Evolutionary conservation across 2,797 vertebrate species (phyloP).

Genomic region (Adrianichthys oophorus): DNA sequence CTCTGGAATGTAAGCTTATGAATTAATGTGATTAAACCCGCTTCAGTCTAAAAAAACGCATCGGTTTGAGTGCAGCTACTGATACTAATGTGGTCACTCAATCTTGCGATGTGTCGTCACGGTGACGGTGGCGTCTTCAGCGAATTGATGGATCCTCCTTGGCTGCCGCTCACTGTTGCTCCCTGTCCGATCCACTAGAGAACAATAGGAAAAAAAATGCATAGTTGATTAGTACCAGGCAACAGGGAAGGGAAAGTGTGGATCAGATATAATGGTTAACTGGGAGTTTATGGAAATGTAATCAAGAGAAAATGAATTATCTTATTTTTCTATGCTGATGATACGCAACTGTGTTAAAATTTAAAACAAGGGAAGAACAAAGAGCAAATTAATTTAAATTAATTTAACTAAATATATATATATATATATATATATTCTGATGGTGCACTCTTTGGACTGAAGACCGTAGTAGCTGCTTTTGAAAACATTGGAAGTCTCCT

Average conservation of each 20-base stretch:
- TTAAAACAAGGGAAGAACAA: no score
- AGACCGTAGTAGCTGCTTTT: no score
- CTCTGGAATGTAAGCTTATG: slow-evolving; percentile 62
- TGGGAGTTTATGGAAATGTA: not conserved
- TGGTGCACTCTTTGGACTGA: no score
- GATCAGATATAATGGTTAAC: not conserved
- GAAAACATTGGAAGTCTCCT: no score
- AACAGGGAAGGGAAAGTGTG: not conserved
- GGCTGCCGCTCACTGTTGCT: slow-evolving; percentile 67
- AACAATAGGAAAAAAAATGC: slow-evolving; percentile 15
- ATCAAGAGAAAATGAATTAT: not conserved
- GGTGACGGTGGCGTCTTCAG: slow-evolving; percentile 79
- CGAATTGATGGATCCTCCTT: slow-evolving; percentile 79
- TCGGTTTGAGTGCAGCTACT: slow-evolving; percentile 23
- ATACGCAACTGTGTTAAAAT: no score
- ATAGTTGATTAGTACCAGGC: not conserved
- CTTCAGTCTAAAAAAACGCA: slow-evolving; percentile 26
- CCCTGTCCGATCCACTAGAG: slow-evolving; percentile 73
- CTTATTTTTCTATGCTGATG: no score
- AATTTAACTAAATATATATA: no score
- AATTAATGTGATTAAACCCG: slow-evolving; percentile 46
- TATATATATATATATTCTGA: no score
- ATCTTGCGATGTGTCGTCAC: slow-evolving; percentile 41
- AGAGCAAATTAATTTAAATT: no score
- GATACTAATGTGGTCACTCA: slow-evolving; percentile 5